A percentile compares a stretch with the other conserved stretches of the same genome.
Conservation (phyloP, 2,797 vertebrate genomes). For the Hoplostethus atlanticus region DNA sequence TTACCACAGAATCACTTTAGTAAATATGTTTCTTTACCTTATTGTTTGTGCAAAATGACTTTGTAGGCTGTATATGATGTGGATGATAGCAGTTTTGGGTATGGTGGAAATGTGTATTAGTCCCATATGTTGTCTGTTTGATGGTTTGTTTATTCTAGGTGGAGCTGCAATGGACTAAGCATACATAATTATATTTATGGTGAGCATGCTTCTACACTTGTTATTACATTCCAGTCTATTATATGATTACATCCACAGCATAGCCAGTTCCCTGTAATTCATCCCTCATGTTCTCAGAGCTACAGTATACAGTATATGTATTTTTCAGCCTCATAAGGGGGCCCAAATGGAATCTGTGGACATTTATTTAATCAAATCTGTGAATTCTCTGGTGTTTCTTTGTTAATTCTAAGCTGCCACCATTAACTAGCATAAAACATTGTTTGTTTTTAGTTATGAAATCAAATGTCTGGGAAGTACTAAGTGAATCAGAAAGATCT, state of each 20-base stretch:
- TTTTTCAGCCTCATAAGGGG: background rate
- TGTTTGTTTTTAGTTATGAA: background rate
- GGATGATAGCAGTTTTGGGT: background rate
- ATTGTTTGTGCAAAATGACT: background rate
- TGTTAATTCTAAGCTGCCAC: background rate
- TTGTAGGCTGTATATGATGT: background rate
- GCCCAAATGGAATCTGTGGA: too few species aligned
- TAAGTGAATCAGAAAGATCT: too few species aligned
- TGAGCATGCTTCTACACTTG: slow-evolving; percentile 30
- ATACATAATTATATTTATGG: slow-evolving; percentile 31
- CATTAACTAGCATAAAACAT: background rate
- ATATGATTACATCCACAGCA: background rate
- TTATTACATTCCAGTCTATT: background rate
- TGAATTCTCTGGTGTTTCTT: background rate
- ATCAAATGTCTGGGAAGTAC: background rate
- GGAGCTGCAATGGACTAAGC: slow-evolving; percentile 26
- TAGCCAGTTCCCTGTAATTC: background rate
- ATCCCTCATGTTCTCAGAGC: background rate
- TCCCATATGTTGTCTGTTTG: background rate
- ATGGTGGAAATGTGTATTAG: background rate
- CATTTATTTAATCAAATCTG: too few species aligned
- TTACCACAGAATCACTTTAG: background rate
- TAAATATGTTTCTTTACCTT: background rate
- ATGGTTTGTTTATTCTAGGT: slow-evolving; percentile 38
- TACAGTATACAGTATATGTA: background rate